These are phyloP conservation scores for Drosophila paramelanica DNA, from an alignment of 2,888 invertebrate genomes.

Conservation along the genomic window DNA sequence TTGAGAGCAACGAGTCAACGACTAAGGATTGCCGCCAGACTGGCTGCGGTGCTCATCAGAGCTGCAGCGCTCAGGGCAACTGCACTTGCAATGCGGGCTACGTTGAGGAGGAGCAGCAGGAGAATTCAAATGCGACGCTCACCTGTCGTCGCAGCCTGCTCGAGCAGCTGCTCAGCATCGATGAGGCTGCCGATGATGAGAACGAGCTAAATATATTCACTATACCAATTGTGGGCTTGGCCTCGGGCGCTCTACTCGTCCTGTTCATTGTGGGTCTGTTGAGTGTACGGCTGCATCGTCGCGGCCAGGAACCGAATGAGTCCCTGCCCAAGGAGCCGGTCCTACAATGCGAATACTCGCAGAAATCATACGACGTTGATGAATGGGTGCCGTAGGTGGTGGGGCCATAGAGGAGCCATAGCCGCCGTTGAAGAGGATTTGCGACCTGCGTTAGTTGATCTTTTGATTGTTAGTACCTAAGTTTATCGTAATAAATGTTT, in stretches of 20 bases:
- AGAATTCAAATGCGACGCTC: slow-evolving; percentile 7
- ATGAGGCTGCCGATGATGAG: slow-evolving; percentile 62
- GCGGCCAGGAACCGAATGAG: background rate
- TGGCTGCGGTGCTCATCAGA: slow-evolving; percentile 60
- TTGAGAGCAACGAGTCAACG: slow-evolving; percentile 62
- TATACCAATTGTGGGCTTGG: slow-evolving; percentile 64
- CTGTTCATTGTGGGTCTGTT: slow-evolving; percentile 51
- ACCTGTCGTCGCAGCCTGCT: slow-evolving; percentile 52
- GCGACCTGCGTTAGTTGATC: slow-evolving; percentile 60
- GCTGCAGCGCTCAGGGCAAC: slow-evolving; percentile 45
- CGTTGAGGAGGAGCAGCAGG: slow-evolving; percentile 20
- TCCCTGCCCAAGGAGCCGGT: slow-evolving; percentile 37
- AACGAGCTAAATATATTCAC: slow-evolving; percentile 58
- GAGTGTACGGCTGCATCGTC: slow-evolving; percentile 27
- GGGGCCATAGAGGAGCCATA: background rate
- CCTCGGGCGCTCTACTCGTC: slow-evolving; percentile 48
- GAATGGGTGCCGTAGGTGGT: slow-evolving; percentile 62
- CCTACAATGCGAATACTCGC: slow-evolving; percentile 61
- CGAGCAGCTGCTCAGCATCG: slow-evolving; percentile 53
- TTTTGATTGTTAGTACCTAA: slow-evolving; percentile 53
- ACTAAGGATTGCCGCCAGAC: slow-evolving; percentile 35
- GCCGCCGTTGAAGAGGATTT: slow-evolving; percentile 4
- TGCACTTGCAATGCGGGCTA: slow-evolving; percentile 63
- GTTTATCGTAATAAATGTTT: slow-evolving; percentile 39
- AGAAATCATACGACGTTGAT: slow-evolving; percentile 66